A percentile compares a stretch with the other conserved stretches of the same genome.
These are phyloP conservation scores for Oceanodroma tethys DNA, from an alignment of 2,113 vertebrate genomes.

Conservation along the genomic window DNA sequence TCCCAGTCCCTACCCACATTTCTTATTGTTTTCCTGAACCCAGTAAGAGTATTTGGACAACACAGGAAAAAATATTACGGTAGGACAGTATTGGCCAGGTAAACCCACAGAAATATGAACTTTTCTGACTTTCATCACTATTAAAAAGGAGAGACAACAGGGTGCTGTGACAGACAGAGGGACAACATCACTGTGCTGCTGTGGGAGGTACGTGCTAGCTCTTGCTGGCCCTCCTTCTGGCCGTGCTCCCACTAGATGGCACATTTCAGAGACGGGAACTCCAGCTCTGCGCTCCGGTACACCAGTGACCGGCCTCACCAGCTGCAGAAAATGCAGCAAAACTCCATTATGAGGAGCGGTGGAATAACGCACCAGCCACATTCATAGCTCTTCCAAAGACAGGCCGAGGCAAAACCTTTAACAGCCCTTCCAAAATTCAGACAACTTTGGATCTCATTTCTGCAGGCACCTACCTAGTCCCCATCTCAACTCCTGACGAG, in stretches of 20 bases:
- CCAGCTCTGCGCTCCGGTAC: neutral
- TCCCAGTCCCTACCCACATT: neutral
- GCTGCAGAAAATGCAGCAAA: neutral
- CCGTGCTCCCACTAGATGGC: neutral
- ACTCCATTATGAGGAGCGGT: neutral
- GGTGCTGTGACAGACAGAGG: neutral
- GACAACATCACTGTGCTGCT: neutral
- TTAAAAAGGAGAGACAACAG: neutral
- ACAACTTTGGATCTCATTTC: neutral
- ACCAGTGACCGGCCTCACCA: accelerated
- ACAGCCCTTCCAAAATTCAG: neutral
- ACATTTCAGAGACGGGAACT: neutral
- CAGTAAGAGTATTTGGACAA: neutral
- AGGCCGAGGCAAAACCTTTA: neutral
- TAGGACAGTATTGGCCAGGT: neutral
- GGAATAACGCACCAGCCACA: neutral
- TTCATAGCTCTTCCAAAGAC: neutral
- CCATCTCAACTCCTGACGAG: neutral
- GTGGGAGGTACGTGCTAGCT: neutral
- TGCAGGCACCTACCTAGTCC: neutral
- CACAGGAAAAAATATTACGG: neutral
- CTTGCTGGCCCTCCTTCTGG: neutral
- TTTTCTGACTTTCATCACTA: neutral
- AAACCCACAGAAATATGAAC: neutral
- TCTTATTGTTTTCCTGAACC: neutral